A percentile compares a stretch with the other conserved stretches of the same genome.
Evolutionary conservation across 2,888 invertebrate species (phyloP).

Genomic region (Eupithecia centaureata): DNA sequence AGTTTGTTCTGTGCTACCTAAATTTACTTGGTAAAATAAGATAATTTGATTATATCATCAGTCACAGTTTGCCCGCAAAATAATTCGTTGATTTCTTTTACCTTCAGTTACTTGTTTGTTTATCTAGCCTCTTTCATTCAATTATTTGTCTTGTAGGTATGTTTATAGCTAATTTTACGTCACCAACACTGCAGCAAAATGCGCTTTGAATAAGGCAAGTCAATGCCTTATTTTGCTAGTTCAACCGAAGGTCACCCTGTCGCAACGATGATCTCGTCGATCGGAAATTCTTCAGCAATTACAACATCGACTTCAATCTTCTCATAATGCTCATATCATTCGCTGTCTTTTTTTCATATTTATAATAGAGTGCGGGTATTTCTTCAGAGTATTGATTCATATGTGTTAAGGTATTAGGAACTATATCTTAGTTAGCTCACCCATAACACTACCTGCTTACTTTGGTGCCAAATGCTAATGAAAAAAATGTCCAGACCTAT

Average conservation of each 20-base stretch:
- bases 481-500: not conserved
- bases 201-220: too few species aligned
- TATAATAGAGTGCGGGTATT: not conserved
- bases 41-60: not conserved
- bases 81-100: not conserved
- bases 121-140: not conserved
- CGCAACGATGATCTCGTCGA: constrained; percentile 55
- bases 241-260: constrained; percentile 64
- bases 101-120: not conserved
- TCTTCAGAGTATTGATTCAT: not conserved
- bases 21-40: constrained; percentile 15
- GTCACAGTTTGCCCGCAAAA: not conserved
- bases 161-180: constrained; percentile 39
- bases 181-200: constrained; percentile 36
- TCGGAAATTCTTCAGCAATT: constrained; percentile 65
- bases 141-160: constrained; percentile 11
- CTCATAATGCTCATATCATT: not conserved
- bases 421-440: not conserved
- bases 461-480: not conserved
- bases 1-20: not conserved
- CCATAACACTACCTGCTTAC: not conserved
- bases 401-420: not conserved
- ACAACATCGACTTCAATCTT: constrained; percentile 50
- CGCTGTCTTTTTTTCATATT: not conserved
- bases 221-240: constrained; percentile 46